Evolutionary conservation across 2,113 vertebrate genomes (phyloP), one percentile per base, ranked within the genome.

Genomic region (Oryzias celebensis): DNA sequence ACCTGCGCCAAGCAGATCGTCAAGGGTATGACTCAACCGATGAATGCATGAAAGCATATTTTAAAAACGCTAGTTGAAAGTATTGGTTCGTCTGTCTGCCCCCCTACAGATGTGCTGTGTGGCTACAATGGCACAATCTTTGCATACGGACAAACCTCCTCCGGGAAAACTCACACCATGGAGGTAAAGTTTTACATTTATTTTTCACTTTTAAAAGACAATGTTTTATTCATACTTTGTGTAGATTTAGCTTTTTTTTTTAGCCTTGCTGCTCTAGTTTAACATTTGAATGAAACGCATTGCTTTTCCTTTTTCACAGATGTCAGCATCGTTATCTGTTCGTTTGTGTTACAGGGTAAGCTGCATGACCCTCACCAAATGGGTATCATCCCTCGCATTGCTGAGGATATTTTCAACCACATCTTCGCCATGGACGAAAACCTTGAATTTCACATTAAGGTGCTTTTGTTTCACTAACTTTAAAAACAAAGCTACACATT

Each of bases 381-480:
- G 96, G 96, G 96, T 14, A 97, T 98, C 83, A 97, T 98, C 66
- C 96, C 96, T 3, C 93, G 96, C 26, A 97, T 98, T 15, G 95
- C 95, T 12, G 93, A 94, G 48, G 96, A 98, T 83, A 96, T 98
- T 87, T 98, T 98, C 90, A 96, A 94, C 77, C 95, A 96, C 80
- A 98, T 98, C 88, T 97, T 96, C 58, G 88, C 95, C 63, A 98
- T 98, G 96, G 95, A 98, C 23, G 95, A 98, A 87, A 98, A 97
- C 85, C 94, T 98, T 6, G 95, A 98, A 83, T 97, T 98, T 82
- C 95, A 96, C 62, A 97, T 98, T 73, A 98, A 98, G 93, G 95
- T 95, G 14, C 17, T 31, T 55, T 5, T 45, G 8, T 50, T 53
- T 17, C 48, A 13, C 58, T 43, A 2, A 20, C 20, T 48, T 20